Evolutionary conservation across 2,888 invertebrate genomes (phyloP), one percentile per base, ranked within the genome.

Genomic region (Julus scanicus): DNA sequence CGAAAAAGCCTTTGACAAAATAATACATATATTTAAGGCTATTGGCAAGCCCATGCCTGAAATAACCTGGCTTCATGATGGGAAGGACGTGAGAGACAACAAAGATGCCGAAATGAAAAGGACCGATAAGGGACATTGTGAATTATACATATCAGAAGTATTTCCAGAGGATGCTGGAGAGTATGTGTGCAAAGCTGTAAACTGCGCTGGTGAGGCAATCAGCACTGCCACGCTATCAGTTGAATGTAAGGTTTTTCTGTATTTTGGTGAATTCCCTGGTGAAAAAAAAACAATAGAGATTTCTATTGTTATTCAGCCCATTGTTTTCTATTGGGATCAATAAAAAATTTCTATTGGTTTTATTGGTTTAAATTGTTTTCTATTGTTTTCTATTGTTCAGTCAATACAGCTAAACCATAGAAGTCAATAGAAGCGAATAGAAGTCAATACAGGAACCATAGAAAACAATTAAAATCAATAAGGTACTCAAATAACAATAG

Each of bases 101-200:
- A 89, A 89, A 87, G 88, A 88, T 44, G 83, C 89, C 2, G 83
- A 88, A 20, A 89, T 90, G 13, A 87, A 89, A 94, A 90, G 94
- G 94, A 94, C 94, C 71, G 95, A 96, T 91, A 87, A 88, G 15
- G 97, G 97, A 89, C 93, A 95, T 89, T 97, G 97, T 91, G 95
- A 95, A 91, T 93, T 98, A 90, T 94, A 95, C 90, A 96, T 98
- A 90, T 94, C 95, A 90, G 97, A 97, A 94, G 97, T 97, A 87
- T 97, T 97, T 91, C 96, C 97, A 17, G 98, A 98, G 94, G 96
- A 97, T 94, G 95, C 96, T 91, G 98, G 98, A 89, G 95, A 94
- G 92, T 98, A 98, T 92, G 94, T 94, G 89, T 97, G 97, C 92
- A 94, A 94, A 91, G 98, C 97, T 87, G 93, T 94, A 88, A 98